Percentiles rank a stretch among this genome's conserved stretches.
Evolutionary conservation across 2,888 invertebrate genomes (phyloP).

Genomic region (Thereva unica): DNA sequence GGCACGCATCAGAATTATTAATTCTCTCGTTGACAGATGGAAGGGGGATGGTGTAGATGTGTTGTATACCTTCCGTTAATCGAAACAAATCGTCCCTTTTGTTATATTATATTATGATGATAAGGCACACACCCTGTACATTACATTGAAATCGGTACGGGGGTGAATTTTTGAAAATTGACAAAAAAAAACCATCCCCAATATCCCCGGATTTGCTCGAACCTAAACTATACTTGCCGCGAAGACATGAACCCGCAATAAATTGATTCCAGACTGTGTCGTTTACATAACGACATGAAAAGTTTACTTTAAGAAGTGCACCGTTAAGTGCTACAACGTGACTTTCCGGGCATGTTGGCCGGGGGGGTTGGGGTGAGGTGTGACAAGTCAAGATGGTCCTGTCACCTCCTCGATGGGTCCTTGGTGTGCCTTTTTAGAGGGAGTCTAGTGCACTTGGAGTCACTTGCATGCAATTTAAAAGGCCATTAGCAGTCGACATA

Average conservation of each 20-base stretch:
- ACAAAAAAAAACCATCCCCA: constrained; percentile 5
- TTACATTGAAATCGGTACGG: no score
- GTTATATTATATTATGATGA: no score
- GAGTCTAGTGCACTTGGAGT: constrained; percentile 25
- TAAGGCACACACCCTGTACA: no score
- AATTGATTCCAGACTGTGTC: constrained; percentile 26
- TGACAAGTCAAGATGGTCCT: constrained; percentile 7
- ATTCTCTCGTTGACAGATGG: no score
- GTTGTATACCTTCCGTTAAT: no score
- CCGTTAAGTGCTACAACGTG: constrained; percentile 7
- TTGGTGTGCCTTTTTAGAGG: constrained; percentile 9
- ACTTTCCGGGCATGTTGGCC: neutral
- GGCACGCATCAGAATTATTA: no score
- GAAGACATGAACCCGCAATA: constrained; percentile 13
- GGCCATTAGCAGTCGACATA: constrained; percentile 32
- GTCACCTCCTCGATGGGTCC: neutral
- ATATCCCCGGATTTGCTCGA: constrained; percentile 2
- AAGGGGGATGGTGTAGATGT: no score
- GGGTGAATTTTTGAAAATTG: no score
- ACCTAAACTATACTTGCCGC: neutral
- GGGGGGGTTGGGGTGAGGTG: constrained; percentile 11
- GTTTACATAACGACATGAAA: constrained; percentile 28
- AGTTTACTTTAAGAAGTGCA: constrained; percentile 26
- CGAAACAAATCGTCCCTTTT: no score
- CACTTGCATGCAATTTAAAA: constrained; percentile 27